Evolutionary conservation across 2,888 invertebrate genomes (phyloP).

Genomic region (Himalopsyche kuldschensis): DNA sequence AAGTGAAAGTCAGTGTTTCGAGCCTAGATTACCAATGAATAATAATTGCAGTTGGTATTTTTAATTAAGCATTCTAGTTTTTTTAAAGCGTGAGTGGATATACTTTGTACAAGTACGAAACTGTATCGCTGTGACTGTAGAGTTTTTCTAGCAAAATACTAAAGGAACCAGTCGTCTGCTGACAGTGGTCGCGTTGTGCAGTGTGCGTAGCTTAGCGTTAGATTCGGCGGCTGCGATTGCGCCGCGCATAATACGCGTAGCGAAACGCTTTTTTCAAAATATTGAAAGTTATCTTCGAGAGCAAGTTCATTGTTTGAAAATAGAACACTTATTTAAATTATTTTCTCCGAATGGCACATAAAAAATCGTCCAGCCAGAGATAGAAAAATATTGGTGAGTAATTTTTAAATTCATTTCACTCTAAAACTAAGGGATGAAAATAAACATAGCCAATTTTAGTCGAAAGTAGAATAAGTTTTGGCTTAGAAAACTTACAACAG

Average conservation of each 20-base stretch:
- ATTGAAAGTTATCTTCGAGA: conserved; percentile 32
- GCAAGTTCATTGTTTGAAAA: conserved; percentile 33
- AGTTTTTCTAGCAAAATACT: background rate
- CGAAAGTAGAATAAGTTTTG: no score
- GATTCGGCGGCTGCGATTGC: conserved; percentile 22
- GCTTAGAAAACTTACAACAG: background rate
- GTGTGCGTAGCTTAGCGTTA: conserved; percentile 16
- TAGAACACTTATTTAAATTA: background rate
- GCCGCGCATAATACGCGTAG: conserved; percentile 31
- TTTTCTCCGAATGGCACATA: background rate
- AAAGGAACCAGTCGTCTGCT: conserved; percentile 9
- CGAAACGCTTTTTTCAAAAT: conserved; percentile 28
- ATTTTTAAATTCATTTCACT: background rate
- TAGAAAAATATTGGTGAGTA: background rate
- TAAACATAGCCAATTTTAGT: no score
- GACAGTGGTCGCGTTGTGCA: background rate
- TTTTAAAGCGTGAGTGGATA: background rate
- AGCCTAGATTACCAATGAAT: background rate
- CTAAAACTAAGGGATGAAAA: background rate
- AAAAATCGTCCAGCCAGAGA: background rate
- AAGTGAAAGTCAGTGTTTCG: background rate
- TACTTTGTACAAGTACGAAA: background rate
- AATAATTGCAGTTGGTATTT: background rate
- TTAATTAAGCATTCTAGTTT: background rate
- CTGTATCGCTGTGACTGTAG: background rate